Percentiles rank a stretch among this genome's conserved stretches.
Evolutionary conservation across 2,888 invertebrate species (phyloP).

Genomic region (Therioaphis trifolii): DNA sequence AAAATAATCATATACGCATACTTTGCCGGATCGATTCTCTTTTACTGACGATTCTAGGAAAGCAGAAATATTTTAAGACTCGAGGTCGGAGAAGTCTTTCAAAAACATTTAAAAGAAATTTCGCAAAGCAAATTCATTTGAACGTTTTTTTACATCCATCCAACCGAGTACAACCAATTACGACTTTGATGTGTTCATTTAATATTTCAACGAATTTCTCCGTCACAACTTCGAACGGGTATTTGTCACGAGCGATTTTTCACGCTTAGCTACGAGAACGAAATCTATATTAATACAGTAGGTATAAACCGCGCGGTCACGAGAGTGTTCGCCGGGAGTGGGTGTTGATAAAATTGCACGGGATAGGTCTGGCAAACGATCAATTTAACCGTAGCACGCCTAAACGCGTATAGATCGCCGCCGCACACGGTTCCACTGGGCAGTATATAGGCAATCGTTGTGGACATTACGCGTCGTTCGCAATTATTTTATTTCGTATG

Average conservation of each 20-base stretch:
- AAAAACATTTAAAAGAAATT: not conserved
- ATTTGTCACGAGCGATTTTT: not conserved
- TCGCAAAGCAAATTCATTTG: not conserved
- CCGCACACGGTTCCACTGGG: not conserved
- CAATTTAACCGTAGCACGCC: not conserved
- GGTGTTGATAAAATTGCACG: constrained; percentile 2
- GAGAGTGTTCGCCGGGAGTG: not conserved
- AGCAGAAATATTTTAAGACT: not conserved
- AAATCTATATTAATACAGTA: not conserved
- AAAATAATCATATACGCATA: not conserved
- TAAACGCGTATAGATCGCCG: not conserved
- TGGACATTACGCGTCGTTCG: not conserved
- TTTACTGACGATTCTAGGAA: not conserved
- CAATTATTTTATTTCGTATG: constrained; percentile 42
- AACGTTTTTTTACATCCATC: too few relatives aligned
- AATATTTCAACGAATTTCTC: not conserved
- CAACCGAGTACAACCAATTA: not conserved
- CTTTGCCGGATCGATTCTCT: not conserved
- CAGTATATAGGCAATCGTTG: not conserved
- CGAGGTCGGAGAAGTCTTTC: not conserved
- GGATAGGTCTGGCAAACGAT: not conserved
- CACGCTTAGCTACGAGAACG: not conserved
- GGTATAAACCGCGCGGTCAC: not conserved
- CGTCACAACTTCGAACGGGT: not conserved
- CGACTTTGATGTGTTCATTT: not conserved